phyloP scores from a whole-genome alignment of 2,888 invertebrate species.

The Stenichneumon culpator region DNA sequence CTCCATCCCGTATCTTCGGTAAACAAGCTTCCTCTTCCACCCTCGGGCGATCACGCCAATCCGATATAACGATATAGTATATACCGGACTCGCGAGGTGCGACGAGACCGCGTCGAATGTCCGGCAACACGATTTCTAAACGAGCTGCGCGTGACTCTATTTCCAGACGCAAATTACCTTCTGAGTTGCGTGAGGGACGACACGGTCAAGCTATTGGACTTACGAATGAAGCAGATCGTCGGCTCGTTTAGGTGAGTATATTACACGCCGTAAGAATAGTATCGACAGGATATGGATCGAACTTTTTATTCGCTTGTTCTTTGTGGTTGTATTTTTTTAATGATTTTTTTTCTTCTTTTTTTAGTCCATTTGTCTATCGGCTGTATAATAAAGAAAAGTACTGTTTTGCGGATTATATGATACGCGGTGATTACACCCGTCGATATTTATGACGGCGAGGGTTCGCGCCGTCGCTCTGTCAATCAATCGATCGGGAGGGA shows the following conservation, averaged over 20 bases:
- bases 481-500: slow-evolving; percentile 52
- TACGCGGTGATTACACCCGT: neutral
- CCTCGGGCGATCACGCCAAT: slow-evolving; percentile 59
- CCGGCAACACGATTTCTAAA: slow-evolving; percentile 46
- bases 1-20: neutral
- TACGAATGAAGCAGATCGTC: slow-evolving; percentile 97
- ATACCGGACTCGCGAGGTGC: slow-evolving; percentile 8
- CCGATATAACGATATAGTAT: slow-evolving; percentile 28
- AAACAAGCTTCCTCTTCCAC: slow-evolving; percentile 35
- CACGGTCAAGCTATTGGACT: slow-evolving; percentile 96
- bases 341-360: neutral
- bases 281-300: slow-evolving; percentile 6
- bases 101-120: slow-evolving; percentile 41
- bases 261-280: slow-evolving; percentile 1
- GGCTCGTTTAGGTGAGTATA: slow-evolving; percentile 93
- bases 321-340: neutral
- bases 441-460: slow-evolving; percentile 11
- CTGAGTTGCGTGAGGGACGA: slow-evolving; percentile 98
- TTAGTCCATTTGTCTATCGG: neutral
- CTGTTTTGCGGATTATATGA: neutral
- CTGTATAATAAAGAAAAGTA: neutral
- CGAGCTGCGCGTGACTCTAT: slow-evolving; percentile 51
- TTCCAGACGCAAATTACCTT: slow-evolving; percentile 94
- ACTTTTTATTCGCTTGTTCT: neutral
- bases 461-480: slow-evolving; percentile 46